phyloP scores from a whole-genome alignment of 64 coral and sea anemone species.

The Montipora efflorescens region DNA sequence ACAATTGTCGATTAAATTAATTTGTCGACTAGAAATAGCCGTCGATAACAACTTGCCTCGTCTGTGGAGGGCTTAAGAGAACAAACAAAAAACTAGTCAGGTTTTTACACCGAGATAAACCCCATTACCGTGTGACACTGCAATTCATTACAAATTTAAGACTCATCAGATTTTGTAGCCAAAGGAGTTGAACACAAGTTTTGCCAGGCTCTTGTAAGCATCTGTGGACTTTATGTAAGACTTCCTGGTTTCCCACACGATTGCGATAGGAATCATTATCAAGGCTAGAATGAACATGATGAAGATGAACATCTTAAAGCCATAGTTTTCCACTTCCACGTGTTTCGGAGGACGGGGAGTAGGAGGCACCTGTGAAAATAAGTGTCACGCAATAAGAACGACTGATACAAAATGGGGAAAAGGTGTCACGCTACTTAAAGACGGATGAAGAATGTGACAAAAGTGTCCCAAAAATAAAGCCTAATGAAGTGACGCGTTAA shows the following conservation, averaged over 20 bases:
- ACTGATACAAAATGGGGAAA: no score
- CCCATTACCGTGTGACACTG: background rate
- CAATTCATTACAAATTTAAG: slow-evolving; percentile 17
- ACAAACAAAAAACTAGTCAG: no score
- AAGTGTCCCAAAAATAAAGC: no score
- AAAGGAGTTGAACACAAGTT: slow-evolving; percentile 80
- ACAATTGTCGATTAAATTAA: no score
- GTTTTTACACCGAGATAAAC: no score
- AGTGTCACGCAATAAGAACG: background rate
- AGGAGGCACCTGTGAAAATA: background rate
- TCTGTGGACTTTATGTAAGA: slow-evolving; percentile 88
- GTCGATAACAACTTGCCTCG: no score
- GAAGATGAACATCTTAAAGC: slow-evolving; percentile 98
- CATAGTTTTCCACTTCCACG: slow-evolving; percentile 84
- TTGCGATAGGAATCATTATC: slow-evolving; percentile 94
- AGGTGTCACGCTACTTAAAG: background rate
- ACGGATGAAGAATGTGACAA: no score
- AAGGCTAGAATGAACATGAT: slow-evolving; percentile 89
- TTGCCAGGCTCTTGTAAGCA: slow-evolving; percentile 75
- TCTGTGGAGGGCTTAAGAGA: no score
- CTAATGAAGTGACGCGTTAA: background rate
- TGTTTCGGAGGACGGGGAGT: slow-evolving; percentile 1
- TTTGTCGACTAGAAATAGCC: no score
- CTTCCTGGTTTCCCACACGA: slow-evolving; percentile 94
- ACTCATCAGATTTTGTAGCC: slow-evolving; percentile 65